A percentile compares a stretch with the other conserved stretches of the same genome.
phyloP scores from a whole-genome alignment of 53 echinoderm and acorn worm genomes.

The Echinarachnius parma region DNA sequence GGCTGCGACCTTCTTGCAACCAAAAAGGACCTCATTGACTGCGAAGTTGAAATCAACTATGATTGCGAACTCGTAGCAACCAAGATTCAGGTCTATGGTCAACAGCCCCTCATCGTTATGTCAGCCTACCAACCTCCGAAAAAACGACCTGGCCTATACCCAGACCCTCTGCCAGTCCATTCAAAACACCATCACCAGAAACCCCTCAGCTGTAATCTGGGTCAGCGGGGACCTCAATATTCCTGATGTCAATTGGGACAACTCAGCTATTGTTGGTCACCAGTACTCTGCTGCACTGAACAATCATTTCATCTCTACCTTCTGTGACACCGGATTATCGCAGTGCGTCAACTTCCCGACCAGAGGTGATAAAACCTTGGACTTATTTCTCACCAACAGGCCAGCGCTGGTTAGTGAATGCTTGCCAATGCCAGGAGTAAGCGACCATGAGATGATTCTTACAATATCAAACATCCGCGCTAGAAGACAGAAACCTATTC shows the following conservation, averaged over 20 bases:
- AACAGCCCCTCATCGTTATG: conserved; percentile 36
- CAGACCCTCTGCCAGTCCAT: conserved; percentile 36
- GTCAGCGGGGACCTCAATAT: conserved; percentile 38
- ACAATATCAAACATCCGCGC: conserved; percentile 15
- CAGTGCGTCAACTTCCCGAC: conserved; percentile 47
- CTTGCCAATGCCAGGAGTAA: conserved; percentile 18
- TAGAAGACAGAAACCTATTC: no score
- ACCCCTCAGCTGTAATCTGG: conserved; percentile 36
- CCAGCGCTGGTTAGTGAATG: conserved; percentile 33
- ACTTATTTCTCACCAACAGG: conserved; percentile 33
- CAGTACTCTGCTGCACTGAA: conserved; percentile 38
- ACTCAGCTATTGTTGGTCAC: conserved; percentile 3
- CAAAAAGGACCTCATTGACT: conserved; percentile 21
- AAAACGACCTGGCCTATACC: conserved; percentile 25
- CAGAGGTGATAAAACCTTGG: conserved; percentile 15
- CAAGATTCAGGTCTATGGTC: conserved; percentile 27
- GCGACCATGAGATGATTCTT: conserved; percentile 28
- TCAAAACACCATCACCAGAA: not conserved
- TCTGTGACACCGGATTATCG: conserved; percentile 22
- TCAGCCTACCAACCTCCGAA: conserved; percentile 35
- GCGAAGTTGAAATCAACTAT: conserved; percentile 1
- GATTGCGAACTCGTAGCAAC: conserved; percentile 33
- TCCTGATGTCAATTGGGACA: conserved; percentile 37
- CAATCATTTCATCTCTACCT: conserved; percentile 19
- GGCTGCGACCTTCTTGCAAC: conserved; percentile 39